These are phyloP conservation scores for Trichacis sp. DNA, from an alignment of 2,888 invertebrate species.

Conservation along the genomic window DNA sequence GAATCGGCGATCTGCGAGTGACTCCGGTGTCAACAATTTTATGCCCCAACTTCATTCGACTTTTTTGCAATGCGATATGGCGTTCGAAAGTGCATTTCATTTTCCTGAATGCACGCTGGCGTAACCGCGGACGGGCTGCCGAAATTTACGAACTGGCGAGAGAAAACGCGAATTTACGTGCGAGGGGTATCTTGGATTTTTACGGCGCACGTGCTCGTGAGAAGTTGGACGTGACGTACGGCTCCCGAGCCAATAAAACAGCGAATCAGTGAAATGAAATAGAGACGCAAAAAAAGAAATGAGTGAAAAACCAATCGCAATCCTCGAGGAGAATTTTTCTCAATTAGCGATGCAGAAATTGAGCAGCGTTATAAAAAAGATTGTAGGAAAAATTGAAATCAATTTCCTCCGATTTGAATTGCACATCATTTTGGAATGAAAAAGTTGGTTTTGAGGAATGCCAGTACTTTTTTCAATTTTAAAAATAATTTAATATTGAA, in stretches of 20 bases:
- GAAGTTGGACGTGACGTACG: conserved; percentile 41
- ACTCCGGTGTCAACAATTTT: conserved; percentile 42
- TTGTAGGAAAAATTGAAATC: too few species aligned
- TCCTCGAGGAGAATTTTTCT: too few species aligned
- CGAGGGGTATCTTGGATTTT: conserved; percentile 50
- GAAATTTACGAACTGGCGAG: conserved; percentile 37
- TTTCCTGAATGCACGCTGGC: conserved; percentile 34
- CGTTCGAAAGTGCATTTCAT: conserved; percentile 39
- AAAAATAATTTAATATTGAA: too few species aligned
- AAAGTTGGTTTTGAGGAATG: too few species aligned
- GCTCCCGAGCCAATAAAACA: conserved; percentile 30
- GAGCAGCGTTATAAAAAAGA: too few species aligned
- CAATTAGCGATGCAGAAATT: too few species aligned
- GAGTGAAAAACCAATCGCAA: too few species aligned
- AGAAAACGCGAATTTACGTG: conserved; percentile 37
- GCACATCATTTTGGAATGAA: too few species aligned
- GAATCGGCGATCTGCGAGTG: conserved; percentile 23
- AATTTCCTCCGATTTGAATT: too few species aligned
- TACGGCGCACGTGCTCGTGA: conserved; percentile 51
- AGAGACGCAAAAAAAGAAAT: conserved; percentile 18
- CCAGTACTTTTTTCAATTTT: too few species aligned
- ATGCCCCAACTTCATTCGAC: conserved; percentile 32
- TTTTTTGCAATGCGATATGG: conserved; percentile 18
- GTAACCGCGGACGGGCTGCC: conserved; percentile 23
- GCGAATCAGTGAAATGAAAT: conserved; percentile 26